Base-by-base conservation (phyloP, 2,113 vertebrate genomes). In the Patagioenas fasciata region DNA sequence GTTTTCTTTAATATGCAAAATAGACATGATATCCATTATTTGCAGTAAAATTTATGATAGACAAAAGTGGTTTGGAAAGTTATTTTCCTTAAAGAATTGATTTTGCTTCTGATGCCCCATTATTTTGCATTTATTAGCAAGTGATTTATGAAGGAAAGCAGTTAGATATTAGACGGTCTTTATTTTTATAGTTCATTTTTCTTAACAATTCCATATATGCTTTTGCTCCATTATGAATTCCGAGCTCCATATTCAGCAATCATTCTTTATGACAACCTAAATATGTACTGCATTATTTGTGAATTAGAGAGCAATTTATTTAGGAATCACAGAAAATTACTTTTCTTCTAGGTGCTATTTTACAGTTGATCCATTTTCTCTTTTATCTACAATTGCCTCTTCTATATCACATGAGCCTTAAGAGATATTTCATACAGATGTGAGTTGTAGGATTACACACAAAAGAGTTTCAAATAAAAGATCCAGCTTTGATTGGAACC, bases 301-400 rank as follows among this genome's bases (percentile, higher is more conserved):
- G 96, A 96, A 93, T 95, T 87, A 95, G 85, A 73, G 54, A 93
- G 71, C 84, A 81, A 86, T 93, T 97, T 81, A 91, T 94, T 95
- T 86, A 88, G 61, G 66, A 78, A 81, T 89, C 94, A 91, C 67
- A 34, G 69, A 82, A 94, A 96, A 95, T 36, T 80, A 91, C 81
- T 89, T 95, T 67, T 77, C 53, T 94, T 86, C 82, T 79, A 25
- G 32, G 11, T 65, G 65, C 13, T 67, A 47, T 92, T 93, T 70
- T 70, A 77, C 62, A 36, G 25, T 61, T 85, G 53, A 80, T 69
- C 89, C 65, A 51, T 91, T 92, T 67, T 81, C 15, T 38, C 42
- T 79, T 94, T 74, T 88, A 69, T 96, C 95, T 91, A 10, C 0
- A 0, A 53, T 74, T 69, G 15, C 32, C 29, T 88, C 38, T 20